A percentile compares a stretch with the other conserved stretches of the same genome.
Evolutionary conservation across 30 jellyfish, hydroid and myxozoan genomes (phyloP).

Genomic region (Hydractinia echinata): DNA sequence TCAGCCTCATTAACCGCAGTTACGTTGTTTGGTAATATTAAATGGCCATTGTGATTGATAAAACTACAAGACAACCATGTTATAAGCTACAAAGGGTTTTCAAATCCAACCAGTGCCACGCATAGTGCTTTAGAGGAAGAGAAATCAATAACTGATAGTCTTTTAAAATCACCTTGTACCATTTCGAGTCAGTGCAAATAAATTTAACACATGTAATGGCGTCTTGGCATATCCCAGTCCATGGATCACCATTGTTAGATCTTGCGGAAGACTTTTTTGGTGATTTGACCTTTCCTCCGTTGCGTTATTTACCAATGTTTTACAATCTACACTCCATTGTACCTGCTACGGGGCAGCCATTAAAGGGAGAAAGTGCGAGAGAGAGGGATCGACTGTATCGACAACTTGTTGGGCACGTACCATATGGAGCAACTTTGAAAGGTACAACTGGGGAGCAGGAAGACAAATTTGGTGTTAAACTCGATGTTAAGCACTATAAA

Average conservation of each 20-base stretch:
- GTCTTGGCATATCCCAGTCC: constrained; percentile 17
- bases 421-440: constrained; percentile 3
- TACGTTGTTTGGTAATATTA: too few relatives aligned
- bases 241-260: not conserved
- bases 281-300: constrained; percentile 43
- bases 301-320: constrained; percentile 26
- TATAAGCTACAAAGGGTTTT: too few relatives aligned
- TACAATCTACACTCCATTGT: constrained; percentile 12
- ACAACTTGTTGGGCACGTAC: constrained; percentile 34
- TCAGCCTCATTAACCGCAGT: too few relatives aligned
- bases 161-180: too few relatives aligned
- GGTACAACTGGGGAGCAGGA: not conserved
- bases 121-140: too few relatives aligned
- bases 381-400: constrained; percentile 31
- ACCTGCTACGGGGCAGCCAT: not conserved
- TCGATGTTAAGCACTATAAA: constrained; percentile 41
- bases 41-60: too few relatives aligned
- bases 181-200: too few relatives aligned
- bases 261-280: constrained; percentile 23
- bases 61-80: too few relatives aligned
- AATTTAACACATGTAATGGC: not conserved
- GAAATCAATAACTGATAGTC: too few relatives aligned
- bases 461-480: constrained; percentile 25
- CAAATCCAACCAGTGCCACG: too few relatives aligned
- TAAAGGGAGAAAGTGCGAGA: constrained; percentile 15